phyloP scores from a whole-genome alignment of 1,140 invertebrate genomes.

The Camponotus floridanus region DNA sequence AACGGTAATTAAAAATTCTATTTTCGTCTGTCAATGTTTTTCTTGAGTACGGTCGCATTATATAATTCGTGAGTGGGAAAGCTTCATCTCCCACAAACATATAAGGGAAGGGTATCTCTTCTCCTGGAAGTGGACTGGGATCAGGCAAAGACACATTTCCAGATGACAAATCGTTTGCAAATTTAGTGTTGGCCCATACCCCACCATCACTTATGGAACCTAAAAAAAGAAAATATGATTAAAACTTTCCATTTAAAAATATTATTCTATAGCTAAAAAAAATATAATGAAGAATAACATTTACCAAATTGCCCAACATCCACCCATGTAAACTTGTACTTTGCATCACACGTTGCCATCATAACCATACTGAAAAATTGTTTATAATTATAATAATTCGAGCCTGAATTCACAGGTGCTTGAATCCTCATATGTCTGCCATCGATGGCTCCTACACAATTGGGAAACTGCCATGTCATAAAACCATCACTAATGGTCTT shows the following conservation, averaged over 20 bases:
- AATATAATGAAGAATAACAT: background rate
- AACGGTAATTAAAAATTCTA: too few species aligned
- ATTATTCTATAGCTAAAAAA: too few species aligned
- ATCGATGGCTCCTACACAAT: background rate
- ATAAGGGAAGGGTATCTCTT: background rate
- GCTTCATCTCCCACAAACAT: slow-evolving; percentile 2
- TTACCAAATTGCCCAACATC: background rate
- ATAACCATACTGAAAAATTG: slow-evolving; percentile 9
- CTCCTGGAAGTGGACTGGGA: slow-evolving; percentile 2
- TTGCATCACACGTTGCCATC: slow-evolving; percentile 1
- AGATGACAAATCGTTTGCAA: background rate
- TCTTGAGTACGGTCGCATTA: too few species aligned
- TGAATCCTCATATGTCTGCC: slow-evolving; percentile 12
- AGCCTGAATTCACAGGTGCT: background rate
- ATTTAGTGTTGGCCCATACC: background rate
- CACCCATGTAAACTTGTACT: slow-evolving; percentile 24
- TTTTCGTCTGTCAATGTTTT: too few species aligned
- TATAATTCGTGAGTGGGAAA: background rate
- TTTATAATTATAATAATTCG: too few species aligned
- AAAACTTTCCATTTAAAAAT: background rate
- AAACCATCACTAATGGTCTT: background rate
- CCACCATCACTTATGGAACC: slow-evolving; percentile 25
- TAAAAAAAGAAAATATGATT: background rate
- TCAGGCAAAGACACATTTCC: background rate
- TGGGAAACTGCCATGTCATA: slow-evolving; percentile 16